Evolutionary conservation across 2,888 invertebrate species (phyloP), one percentile per base, ranked within the genome.

Genomic region (Caenorhabditis zanzibari): DNA sequence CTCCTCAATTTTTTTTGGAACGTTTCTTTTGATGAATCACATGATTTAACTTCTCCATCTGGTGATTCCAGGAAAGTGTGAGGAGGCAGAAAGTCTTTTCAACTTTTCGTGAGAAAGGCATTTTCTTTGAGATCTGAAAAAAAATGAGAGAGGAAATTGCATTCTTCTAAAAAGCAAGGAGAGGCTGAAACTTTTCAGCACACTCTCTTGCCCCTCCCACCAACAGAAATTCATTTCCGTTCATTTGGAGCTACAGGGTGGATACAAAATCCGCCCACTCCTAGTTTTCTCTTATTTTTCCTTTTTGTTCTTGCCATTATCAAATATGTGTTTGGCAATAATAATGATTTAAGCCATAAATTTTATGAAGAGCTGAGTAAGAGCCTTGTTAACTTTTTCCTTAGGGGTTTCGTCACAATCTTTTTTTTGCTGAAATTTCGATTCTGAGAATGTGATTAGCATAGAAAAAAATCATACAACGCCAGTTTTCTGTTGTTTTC

Each of bases 201-300:
- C 32, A 38, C 24, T 16, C 22, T 54, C 41, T 16, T 38, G 38
- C 24, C 41, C 54, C 54, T 54, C 54, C 54, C 41, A 19, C 16
- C 35, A 35, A 35, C 32, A 9, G 52, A 52, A 54, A 68, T 68
- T 52, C 66, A 52, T 68, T 68, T 68, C n/a, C 54, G 19, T 12
- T 26, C 66, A 3, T 16, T 10, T 32, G 32, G 52, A 66, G 68
- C 52, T 68, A 68, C 66, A 52, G 66, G 26, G 10, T 26, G n/a
- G 35, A 41, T 41, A 38, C 54, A 54, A 52, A 54, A 68, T 68
- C 66, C 66, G 22, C 66, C 66, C 66, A 64, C 63, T 28, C 14
- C 38, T 12, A 32, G 26, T 38, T 22, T 68, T 68, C 26, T 47
- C 26, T 58, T 2, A 10, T 32, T 58, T 24, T 26, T 26, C 24